Evolutionary conservation across 2,113 vertebrate genomes (phyloP).

Genomic region (Actenoides hombroni): DNA sequence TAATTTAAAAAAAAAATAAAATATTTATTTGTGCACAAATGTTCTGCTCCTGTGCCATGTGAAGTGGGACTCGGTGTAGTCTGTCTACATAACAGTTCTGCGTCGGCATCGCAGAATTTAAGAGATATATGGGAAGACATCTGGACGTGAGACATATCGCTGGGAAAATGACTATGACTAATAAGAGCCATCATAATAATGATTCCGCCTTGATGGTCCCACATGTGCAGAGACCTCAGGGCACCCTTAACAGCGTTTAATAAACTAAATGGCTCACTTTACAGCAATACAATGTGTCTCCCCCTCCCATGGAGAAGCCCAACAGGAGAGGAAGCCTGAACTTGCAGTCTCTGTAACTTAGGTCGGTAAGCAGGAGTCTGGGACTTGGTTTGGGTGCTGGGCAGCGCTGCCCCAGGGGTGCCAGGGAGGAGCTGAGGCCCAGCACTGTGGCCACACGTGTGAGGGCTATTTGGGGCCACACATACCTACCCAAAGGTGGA

Average conservation of each 20-base stretch:
- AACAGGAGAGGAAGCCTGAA: neutral
- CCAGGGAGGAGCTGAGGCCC: neutral
- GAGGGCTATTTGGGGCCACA: neutral
- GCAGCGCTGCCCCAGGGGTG: neutral
- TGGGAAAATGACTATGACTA: constrained; percentile 49
- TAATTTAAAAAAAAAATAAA: neutral
- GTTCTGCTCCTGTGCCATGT: neutral
- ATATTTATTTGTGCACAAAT: neutral
- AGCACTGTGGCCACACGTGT: fast-evolving
- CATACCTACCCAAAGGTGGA: fast-evolving
- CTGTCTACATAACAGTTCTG: neutral
- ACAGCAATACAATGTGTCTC: neutral
- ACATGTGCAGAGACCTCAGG: constrained; percentile 45
- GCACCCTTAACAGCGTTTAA: constrained; percentile 14
- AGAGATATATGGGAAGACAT: constrained; percentile 18
- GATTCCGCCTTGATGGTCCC: constrained; percentile 30
- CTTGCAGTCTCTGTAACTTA: neutral
- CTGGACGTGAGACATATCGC: neutral
- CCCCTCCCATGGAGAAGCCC: neutral
- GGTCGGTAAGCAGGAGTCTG: fast-evolving
- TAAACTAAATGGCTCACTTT: constrained; percentile 36
- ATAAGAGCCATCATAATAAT: constrained; percentile 34
- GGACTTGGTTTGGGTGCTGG: neutral
- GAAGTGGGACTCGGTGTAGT: neutral
- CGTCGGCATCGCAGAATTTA: neutral